phyloP scores from a whole-genome alignment of 2,113 vertebrate genomes.

The Stictonetta naevosa region DNA sequence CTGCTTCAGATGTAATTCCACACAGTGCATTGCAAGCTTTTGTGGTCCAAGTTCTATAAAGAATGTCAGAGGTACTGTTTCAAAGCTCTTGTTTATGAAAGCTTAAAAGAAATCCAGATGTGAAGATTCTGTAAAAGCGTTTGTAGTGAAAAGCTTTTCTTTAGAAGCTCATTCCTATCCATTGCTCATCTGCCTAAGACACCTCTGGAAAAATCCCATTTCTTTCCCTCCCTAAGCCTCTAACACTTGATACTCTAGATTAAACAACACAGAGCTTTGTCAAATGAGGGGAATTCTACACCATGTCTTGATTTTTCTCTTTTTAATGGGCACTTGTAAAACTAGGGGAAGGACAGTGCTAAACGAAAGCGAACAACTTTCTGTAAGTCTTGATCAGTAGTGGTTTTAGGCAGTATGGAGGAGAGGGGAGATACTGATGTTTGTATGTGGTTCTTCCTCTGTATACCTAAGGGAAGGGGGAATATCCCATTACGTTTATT shows the following conservation, averaged over 20 bases:
- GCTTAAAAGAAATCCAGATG: background rate
- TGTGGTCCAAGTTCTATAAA: background rate
- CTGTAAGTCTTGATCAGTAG: background rate
- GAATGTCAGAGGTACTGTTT: background rate
- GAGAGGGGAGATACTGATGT: background rate
- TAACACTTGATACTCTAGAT: background rate
- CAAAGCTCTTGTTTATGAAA: background rate
- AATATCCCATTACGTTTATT: background rate
- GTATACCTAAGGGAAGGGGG: background rate
- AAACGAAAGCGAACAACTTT: background rate
- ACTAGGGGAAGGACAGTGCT: background rate
- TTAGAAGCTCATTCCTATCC: background rate
- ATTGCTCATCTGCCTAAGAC: background rate
- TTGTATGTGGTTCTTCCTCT: background rate
- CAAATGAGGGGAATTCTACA: background rate
- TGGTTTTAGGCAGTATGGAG: background rate
- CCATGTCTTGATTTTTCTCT: background rate
- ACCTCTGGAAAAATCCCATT: background rate
- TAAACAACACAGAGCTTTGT: background rate
- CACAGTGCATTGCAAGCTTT: background rate
- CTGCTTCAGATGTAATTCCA: background rate
- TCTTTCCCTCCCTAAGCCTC: background rate
- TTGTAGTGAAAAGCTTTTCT: background rate
- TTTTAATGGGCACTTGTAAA: background rate
- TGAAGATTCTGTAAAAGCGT: background rate